phyloP scores from a whole-genome alignment of 2,888 invertebrate genomes.

The Leptura quadrifasciata region DNA sequence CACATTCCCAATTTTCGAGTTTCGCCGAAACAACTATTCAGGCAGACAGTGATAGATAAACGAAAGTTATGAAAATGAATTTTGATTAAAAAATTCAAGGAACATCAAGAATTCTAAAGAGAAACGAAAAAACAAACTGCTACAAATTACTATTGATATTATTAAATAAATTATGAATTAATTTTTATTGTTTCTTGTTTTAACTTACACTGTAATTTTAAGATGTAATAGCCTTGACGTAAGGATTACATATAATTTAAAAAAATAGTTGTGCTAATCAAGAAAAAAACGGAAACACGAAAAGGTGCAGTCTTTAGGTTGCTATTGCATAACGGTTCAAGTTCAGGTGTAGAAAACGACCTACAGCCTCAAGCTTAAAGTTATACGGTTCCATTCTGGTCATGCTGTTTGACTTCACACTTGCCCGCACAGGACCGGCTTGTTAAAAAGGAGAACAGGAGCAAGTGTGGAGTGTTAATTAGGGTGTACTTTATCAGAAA shows the following conservation, averaged over 20 bases:
- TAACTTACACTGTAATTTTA: not conserved
- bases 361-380: conserved; percentile 49
- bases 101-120: no score
- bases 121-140: no score
- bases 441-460: not conserved
- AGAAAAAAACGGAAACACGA: not conserved
- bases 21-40: no score
- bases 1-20: no score
- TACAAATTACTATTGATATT: no score
- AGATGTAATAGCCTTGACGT: not conserved
- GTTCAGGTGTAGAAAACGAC: conserved; percentile 55
- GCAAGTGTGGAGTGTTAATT: not conserved
- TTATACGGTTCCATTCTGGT: not conserved
- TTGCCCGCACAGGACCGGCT: not conserved
- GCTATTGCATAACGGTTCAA: conserved; percentile 53
- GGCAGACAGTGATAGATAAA: no score
- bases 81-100: no score
- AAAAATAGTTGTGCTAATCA: not conserved
- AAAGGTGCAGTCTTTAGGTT: conserved; percentile 16
- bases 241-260: not conserved
- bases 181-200: no score
- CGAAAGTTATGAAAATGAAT: no score
- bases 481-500: not conserved
- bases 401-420: conserved; percentile 1
- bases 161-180: no score